These are phyloP conservation scores for Anthopleura xanthogrammica DNA, from an alignment of 92 coral and sea anemone species.

Conservation along the genomic window DNA sequence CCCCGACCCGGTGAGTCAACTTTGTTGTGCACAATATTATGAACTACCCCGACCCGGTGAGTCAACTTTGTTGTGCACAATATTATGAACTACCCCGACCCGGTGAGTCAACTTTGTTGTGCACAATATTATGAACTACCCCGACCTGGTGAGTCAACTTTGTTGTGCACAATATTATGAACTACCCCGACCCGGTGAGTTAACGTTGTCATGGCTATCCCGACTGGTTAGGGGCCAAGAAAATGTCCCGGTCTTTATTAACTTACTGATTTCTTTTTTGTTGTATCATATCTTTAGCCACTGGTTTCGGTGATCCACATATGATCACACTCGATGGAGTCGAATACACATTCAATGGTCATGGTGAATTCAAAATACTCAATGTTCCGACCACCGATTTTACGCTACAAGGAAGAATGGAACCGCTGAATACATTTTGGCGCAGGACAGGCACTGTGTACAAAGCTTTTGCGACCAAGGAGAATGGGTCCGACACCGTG, in stretches of 20 bases:
- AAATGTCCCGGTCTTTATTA: neutral
- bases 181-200: too few species aligned
- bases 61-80: too few species aligned
- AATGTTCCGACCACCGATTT: slow-evolving; percentile 55
- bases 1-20: neutral
- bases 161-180: too few species aligned
- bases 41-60: too few species aligned
- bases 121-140: too few species aligned
- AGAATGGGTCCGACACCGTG: slow-evolving; percentile 60
- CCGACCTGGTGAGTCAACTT: too few species aligned
- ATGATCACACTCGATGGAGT: slow-evolving; percentile 88
- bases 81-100: too few species aligned
- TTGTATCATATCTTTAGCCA: slow-evolving; percentile 33
- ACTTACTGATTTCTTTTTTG: neutral
- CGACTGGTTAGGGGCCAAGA: neutral
- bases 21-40: neutral
- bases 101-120: neutral
- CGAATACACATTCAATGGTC: slow-evolving; percentile 85
- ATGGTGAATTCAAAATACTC: slow-evolving; percentile 73
- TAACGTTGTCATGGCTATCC: neutral
- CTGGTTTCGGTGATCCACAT: slow-evolving; percentile 93
- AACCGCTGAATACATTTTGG: slow-evolving; percentile 57
- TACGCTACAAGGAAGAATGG: slow-evolving; percentile 82
- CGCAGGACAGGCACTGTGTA: slow-evolving; percentile 69
- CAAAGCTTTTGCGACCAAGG: slow-evolving; percentile 70